These are phyloP conservation scores for Bambusicola thoracicus DNA, from an alignment of 2,113 vertebrate genomes.

Conservation along the genomic window DNA sequence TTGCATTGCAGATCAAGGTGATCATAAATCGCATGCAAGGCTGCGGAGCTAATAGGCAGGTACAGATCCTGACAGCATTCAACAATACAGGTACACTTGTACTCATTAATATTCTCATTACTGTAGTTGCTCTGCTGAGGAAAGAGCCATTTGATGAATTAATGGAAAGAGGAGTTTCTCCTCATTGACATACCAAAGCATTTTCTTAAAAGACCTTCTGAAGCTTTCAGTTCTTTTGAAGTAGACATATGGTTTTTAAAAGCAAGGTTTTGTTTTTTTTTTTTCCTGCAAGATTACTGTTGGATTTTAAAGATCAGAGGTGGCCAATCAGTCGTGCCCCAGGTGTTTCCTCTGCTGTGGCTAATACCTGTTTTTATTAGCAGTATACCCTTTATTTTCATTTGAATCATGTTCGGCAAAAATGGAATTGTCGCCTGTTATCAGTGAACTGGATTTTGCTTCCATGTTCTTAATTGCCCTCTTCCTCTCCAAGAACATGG, in stretches of 20 bases:
- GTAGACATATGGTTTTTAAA: not conserved
- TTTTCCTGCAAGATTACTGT: not conserved
- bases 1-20: not conserved
- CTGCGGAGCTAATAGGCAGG: not conserved
- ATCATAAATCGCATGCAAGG: not conserved
- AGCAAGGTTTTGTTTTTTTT: not conserved
- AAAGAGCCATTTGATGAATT: not conserved
- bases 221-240: not conserved
- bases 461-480: not conserved
- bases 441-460: not conserved
- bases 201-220: not conserved
- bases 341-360: not conserved
- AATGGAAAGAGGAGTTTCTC: not conserved
- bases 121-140: not conserved
- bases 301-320: not conserved
- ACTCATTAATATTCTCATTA: not conserved
- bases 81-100: not conserved
- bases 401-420: not conserved
- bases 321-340: not conserved
- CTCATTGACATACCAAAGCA: not conserved
- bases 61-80: not conserved
- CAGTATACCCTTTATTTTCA: slow-evolving; percentile 11
- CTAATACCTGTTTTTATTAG: not conserved
- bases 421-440: not conserved
- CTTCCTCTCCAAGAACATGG: not conserved